phyloP scores from a whole-genome alignment of 2,113 vertebrate genomes.

The Dolichallabes microphthalmus region DNA sequence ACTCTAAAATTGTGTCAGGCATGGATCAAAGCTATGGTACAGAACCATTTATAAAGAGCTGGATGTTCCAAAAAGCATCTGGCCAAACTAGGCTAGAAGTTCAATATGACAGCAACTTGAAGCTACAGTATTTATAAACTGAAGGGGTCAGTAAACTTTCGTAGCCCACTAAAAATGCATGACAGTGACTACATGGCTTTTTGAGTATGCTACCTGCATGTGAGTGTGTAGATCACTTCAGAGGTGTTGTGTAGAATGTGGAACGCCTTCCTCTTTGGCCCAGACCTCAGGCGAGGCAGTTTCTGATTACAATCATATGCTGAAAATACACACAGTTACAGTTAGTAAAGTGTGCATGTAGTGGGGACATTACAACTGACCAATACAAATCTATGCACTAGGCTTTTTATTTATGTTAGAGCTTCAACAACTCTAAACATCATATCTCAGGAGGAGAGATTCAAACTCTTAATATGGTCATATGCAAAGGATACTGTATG shows the following conservation, averaged over 20 bases:
- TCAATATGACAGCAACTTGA: no score
- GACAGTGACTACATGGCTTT: not conserved
- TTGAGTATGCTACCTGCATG: conserved; percentile 82
- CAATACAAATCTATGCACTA: not conserved
- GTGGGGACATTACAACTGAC: not conserved
- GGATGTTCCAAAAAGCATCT: not conserved
- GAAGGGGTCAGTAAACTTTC: not conserved
- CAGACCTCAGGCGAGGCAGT: conserved; percentile 86
- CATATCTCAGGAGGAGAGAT: not conserved
- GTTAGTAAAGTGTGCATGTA: conserved; percentile 34
- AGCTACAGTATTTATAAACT: no score
- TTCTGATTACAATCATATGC: conserved; percentile 89
- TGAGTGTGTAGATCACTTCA: conserved; percentile 90
- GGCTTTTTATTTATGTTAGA: not conserved
- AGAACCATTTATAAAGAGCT: not conserved
- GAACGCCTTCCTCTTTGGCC: conserved; percentile 85
- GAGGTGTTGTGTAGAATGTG: conserved; percentile 79
- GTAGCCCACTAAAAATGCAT: not conserved
- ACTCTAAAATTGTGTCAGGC: not conserved
- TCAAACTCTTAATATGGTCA: not conserved
- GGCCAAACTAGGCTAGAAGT: not conserved
- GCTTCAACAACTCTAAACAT: not conserved
- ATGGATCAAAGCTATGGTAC: not conserved
- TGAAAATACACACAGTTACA: conserved; percentile 64
- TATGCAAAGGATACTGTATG: not conserved